Evolutionary conservation across 1,140 invertebrate genomes (phyloP).

Genomic region (Thalassaphorura encarpata): DNA sequence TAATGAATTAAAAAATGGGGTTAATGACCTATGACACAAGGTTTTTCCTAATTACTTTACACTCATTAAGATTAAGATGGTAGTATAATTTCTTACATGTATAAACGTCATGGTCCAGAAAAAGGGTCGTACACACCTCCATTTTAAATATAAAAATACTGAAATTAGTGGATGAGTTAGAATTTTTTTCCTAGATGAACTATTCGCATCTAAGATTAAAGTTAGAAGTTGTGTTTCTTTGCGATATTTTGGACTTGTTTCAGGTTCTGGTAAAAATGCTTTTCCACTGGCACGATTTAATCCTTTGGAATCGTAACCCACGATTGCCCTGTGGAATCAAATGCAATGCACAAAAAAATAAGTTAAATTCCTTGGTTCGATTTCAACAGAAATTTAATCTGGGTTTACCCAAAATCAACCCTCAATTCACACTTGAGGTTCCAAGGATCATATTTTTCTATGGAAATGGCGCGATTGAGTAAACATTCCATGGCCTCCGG

Average conservation of each 20-base stretch:
- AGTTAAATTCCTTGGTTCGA: too few species aligned
- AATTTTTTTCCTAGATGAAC: slow-evolving; percentile 36
- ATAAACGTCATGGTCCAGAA: slow-evolving; percentile 68
- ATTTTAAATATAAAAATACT: slow-evolving; percentile 69
- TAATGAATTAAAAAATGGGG: background rate
- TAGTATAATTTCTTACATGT: slow-evolving; percentile 44
- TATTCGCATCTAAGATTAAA: slow-evolving; percentile 26
- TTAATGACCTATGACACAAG: too few species aligned
- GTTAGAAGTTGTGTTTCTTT: slow-evolving; percentile 30
- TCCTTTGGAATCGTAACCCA: slow-evolving; percentile 19
- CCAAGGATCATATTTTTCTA: slow-evolving; percentile 57
- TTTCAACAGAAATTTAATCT: too few species aligned
- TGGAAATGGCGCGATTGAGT: slow-evolving; percentile 53
- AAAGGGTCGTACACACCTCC: slow-evolving; percentile 68
- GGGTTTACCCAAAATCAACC: slow-evolving; percentile 50
- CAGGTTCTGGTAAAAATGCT: background rate
- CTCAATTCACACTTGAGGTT: slow-evolving; percentile 72
- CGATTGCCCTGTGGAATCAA: slow-evolving; percentile 20
- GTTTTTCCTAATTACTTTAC: too few species aligned
- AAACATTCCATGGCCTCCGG: slow-evolving; percentile 50
- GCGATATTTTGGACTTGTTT: slow-evolving; percentile 13
- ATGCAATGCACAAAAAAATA: too few species aligned
- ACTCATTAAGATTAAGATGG: background rate
- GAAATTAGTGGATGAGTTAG: slow-evolving; percentile 70
- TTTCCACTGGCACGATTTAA: background rate